Evolutionary conservation across 2,797 vertebrate species (phyloP), one percentile per base, ranked within the genome.

Genomic region (Cryptoblepharus egeriae): DNA sequence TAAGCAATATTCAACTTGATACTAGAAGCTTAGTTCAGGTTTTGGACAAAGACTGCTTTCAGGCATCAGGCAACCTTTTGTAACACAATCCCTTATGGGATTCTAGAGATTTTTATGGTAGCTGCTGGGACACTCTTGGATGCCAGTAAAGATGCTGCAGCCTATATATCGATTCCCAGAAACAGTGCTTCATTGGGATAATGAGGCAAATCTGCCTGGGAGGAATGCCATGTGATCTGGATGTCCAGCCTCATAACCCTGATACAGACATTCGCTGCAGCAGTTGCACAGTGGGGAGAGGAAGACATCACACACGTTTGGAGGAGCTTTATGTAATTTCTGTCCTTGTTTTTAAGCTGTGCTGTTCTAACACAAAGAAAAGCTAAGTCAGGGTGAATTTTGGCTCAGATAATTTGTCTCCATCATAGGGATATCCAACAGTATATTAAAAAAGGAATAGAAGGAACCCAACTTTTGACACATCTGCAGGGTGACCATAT

Each of bases 1-100:
- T 79, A 69, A 79, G 61, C 28, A 79, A 42, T 71, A 72, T 49
- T 79, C 55, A 45, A 3, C 37, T 80, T 71, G 28, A 63, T 61
- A 49, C 24, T 63, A 71, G 61, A 49, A 20, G 39, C 57, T 63
- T 22, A 28, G 9, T 72, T 72, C 60, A 16, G 55, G 58, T 22
- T 52, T 57, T 42, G 15, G n/a, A 49, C 58, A 52, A 77, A 77
- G 39, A 10, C 32, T 72, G 78, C 57, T 32, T 72, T 63, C 22
- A 63, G 57, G 32, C 30, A 61, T 45, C 55, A 45, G 67, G 60
- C 57, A 15, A 42, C 28, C n/a, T n/a, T 64, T 70, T 69, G n/a
- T 79, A 57, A 55, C 35, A 30, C 58, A 16, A 45, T 79, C 77
- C 20, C n/a, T 1, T 30, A 16, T 10, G 39, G 49, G 58, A 80